Evolutionary conservation across 2,113 vertebrate genomes (phyloP), one percentile per base, ranked within the genome.

Genomic region (Abramis brama): DNA sequence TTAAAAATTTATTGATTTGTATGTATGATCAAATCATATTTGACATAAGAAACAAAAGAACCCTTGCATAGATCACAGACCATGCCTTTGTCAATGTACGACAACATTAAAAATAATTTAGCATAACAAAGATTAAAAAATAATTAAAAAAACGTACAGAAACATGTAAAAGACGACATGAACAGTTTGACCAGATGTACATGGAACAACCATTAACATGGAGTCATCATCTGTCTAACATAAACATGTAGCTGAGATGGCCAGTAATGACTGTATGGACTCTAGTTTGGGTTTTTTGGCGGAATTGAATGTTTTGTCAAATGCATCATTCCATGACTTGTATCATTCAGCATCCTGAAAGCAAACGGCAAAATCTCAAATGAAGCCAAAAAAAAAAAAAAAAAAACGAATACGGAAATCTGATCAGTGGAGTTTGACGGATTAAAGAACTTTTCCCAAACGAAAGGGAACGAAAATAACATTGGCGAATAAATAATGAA

Each of bases 41-140:
- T 96, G 94, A 96, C 94, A 96, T 94, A 96, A 93, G 93, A 95
- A 93, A 92, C 79, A 86, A 79, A 92, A 92, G 89, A 90, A 95
- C 94, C 96, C 96, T 95, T 97, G 97, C 97, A 99, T 97, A 97
- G 97, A 96, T 96, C 96, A 96, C 95, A 95, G 96, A 96, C 96
- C 97, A 97, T 97, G 96, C 96, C 91, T 92, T 96, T 95, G 92
- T 96, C 92, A 92, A 89, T 93, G 94, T 94, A 92, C 93, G 94
- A 95, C 94, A 94, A 95, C 91, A 94, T 90, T 85, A 94, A 94
- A 95, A 90, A 91, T 90, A 93, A 93, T 90, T 91, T 85, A 43
- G 91, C 88, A 81, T 86, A 84, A 92, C 91, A 84, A 90, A 87
- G 91, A 90, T 68, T 50, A 57, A 57, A 23, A 21, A 50, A 50